These are phyloP conservation scores for Chrysomela aeneicollis DNA, from an alignment of 2,888 invertebrate genomes.

Conservation along the genomic window DNA sequence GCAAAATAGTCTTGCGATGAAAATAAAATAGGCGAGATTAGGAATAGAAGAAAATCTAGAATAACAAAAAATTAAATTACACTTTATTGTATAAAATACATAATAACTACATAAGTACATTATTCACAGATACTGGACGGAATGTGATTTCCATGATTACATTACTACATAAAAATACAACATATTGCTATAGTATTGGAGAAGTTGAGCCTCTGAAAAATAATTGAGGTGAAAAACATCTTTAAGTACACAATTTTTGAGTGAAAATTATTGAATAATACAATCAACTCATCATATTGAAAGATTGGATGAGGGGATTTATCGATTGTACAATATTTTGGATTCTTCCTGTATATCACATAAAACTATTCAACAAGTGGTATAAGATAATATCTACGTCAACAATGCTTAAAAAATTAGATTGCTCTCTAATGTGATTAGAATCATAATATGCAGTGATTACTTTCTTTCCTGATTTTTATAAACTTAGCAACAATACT, in stretches of 20 bases:
- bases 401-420: no score
- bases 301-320: no score
- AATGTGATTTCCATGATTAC: slow-evolving; percentile 15
- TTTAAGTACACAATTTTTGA: neutral
- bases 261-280: neutral
- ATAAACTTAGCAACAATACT: no score
- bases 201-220: neutral
- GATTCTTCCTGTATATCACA: no score
- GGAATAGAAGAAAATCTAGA: neutral
- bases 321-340: no score
- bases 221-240: neutral
- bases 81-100: slow-evolving; percentile 36
- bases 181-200: neutral
- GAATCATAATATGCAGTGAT: no score
- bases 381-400: no score
- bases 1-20: neutral
- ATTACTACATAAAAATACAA: neutral
- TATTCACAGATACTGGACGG: slow-evolving; percentile 41
- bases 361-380: no score
- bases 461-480: no score
- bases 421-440: no score
- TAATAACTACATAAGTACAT: slow-evolving; percentile 29
- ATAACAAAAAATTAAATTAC: slow-evolving; percentile 10
- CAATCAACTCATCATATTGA: no score
- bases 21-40: neutral